Conservation (phyloP, 2,888 invertebrate species). For the Pristionchus maxplancki region DNA sequence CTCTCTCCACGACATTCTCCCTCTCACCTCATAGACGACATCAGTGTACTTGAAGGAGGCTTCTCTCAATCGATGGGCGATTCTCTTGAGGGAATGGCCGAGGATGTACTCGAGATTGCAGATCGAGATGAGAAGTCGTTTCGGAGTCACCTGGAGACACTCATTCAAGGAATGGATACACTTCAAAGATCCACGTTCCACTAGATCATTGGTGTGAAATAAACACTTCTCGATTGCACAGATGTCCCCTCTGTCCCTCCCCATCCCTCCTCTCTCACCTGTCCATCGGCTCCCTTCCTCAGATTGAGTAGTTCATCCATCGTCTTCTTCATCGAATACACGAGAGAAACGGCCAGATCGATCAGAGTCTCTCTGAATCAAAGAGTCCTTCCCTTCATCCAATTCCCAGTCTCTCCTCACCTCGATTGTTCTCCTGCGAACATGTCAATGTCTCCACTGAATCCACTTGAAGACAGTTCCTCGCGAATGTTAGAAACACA, state of each 20-base stretch:
- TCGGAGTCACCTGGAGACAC: conserved; percentile 59
- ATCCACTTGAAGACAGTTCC: conserved; percentile 68
- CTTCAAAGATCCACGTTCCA: background rate
- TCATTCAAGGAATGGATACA: background rate
- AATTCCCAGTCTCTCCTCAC: background rate
- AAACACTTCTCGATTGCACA: background rate
- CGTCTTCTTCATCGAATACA: conserved; percentile 58
- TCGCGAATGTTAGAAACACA: conserved; percentile 67
- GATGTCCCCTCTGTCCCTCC: conserved; percentile 29
- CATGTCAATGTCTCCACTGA: conserved; percentile 72
- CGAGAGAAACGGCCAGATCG: conserved; percentile 67
- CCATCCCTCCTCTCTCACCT: conserved; percentile 29
- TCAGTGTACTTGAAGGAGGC: conserved; percentile 73
- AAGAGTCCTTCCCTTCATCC: background rate
- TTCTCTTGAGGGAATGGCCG: conserved; percentile 67
- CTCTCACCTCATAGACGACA: conserved; percentile 69
- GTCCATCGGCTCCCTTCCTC: conserved; percentile 32
- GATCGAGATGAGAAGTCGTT: conserved; percentile 73
- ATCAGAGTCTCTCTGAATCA: conserved; percentile 67
- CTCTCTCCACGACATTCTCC: too few species aligned
- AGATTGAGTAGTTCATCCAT: conserved; percentile 51
- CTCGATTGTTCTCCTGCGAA: conserved; percentile 67
- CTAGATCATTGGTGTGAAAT: background rate
- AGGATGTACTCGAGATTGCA: conserved; percentile 76
- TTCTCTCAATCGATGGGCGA: conserved; percentile 72